phyloP scores from a whole-genome alignment of 2,113 vertebrate species.

The Calonectris borealis region DNA sequence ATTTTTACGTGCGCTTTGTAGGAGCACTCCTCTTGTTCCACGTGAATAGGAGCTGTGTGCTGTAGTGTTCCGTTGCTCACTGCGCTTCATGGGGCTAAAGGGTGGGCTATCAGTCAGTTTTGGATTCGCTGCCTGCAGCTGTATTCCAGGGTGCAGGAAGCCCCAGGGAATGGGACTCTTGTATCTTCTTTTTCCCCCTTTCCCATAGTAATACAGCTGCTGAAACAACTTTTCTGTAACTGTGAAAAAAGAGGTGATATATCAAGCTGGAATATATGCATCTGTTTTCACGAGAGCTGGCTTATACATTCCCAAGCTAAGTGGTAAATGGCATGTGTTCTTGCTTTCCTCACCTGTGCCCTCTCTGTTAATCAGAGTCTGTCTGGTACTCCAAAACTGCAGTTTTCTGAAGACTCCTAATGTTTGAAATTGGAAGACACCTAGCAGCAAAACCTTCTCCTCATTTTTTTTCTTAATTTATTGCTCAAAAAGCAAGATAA shows the following conservation, averaged over 20 bases:
- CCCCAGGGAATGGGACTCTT: not conserved
- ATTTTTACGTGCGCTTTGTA: fast-evolving
- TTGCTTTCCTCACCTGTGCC: not conserved
- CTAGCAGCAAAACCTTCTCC: not conserved
- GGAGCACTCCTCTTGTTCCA: not conserved
- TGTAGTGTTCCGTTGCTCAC: not conserved
- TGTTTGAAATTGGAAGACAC: not conserved
- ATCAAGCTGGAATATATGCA: not conserved
- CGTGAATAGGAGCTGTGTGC: not conserved
- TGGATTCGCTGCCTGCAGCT: not conserved
- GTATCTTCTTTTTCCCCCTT: not conserved
- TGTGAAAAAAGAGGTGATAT: not conserved
- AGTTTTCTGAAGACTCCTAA: not conserved
- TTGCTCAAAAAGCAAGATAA: not conserved
- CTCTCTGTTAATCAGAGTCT: not conserved
- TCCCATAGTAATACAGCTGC: not conserved
- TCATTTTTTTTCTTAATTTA: not conserved
- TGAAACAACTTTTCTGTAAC: not conserved
- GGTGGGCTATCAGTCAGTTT: not conserved
- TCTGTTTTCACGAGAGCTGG: not conserved
- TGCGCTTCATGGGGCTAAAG: not conserved
- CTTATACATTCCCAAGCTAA: not conserved
- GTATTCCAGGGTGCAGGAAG: not conserved
- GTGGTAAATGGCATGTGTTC: not conserved
- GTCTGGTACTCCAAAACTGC: not conserved